Conservation (phyloP, 2,888 invertebrate genomes). For the Ormyrus nitidulus region DNA sequence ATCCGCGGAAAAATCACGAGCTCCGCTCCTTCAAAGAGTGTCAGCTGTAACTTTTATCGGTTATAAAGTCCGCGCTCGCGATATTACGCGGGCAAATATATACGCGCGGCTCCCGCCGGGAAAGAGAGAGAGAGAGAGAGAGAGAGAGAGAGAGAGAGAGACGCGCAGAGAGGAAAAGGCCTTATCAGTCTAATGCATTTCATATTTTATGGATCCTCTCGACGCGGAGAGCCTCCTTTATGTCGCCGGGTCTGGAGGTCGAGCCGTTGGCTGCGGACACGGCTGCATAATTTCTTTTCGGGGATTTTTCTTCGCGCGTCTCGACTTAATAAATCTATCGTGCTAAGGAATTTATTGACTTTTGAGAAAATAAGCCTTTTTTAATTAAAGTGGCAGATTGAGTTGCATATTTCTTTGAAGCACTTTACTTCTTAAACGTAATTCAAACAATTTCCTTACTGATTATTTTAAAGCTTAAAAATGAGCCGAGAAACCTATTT, state of each 20-base stretch:
- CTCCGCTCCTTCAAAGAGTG: constrained; percentile 64
- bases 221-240: constrained; percentile 29
- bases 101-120: constrained; percentile 39
- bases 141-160: not conserved
- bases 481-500: too few relatives aligned
- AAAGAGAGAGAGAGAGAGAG: not conserved
- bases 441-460: too few relatives aligned
- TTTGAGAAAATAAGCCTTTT: too few relatives aligned
- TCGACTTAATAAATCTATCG: too few relatives aligned
- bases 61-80: constrained; percentile 67
- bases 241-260: constrained; percentile 34
- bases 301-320: too few relatives aligned
- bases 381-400: too few relatives aligned
- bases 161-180: constrained; percentile 30
- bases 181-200: constrained; percentile 72
- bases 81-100: constrained; percentile 71
- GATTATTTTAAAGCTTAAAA: too few relatives aligned
- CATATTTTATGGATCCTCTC: constrained; percentile 67
- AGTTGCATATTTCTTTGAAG: too few relatives aligned
- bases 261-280: not conserved
- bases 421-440: too few relatives aligned
- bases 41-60: constrained; percentile 73
- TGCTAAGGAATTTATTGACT: too few relatives aligned
- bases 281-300: too few relatives aligned
- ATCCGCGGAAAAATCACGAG: constrained; percentile 43